Conservation (phyloP, 2,888 invertebrate genomes). For the Parthenolecanium corni region DNA sequence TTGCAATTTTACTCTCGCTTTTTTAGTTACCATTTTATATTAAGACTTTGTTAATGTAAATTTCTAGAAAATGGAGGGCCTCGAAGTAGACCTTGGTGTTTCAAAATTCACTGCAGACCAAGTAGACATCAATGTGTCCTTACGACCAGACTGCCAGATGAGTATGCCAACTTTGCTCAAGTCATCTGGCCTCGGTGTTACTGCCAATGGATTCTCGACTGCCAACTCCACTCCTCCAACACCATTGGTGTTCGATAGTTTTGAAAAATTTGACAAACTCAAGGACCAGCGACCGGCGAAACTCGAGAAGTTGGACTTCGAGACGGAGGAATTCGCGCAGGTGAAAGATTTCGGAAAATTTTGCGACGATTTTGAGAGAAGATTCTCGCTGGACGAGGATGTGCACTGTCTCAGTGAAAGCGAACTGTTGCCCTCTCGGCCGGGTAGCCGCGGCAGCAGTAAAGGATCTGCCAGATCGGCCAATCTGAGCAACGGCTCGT, state of each 20-base stretch:
- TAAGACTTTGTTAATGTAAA: no score
- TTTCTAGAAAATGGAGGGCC: not conserved
- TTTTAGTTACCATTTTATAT: not conserved
- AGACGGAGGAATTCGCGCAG: not conserved
- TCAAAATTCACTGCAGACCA: slow-evolving; percentile 1
- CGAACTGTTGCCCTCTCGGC: not conserved
- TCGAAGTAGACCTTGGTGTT: not conserved
- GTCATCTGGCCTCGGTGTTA: not conserved
- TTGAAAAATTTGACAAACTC: not conserved
- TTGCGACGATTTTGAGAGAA: not conserved
- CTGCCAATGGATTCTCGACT: not conserved
- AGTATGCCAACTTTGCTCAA: no score
- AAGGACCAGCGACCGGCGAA: not conserved
- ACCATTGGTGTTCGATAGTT: not conserved
- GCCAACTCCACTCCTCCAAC: no score
- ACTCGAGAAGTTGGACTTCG: not conserved
- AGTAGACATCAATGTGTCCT: not conserved
- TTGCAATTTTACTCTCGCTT: no score
- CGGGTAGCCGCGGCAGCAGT: not conserved
- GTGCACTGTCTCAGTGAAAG: slow-evolving; percentile 4
- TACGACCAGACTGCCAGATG: not conserved
- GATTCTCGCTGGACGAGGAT: slow-evolving; percentile 3
- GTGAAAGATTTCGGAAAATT: not conserved
- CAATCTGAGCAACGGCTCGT: slow-evolving; percentile 9
- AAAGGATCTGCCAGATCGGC: not conserved